Evolutionary conservation across 1,140 invertebrate genomes (phyloP).

Genomic region (Oedothorax gibbosus): DNA sequence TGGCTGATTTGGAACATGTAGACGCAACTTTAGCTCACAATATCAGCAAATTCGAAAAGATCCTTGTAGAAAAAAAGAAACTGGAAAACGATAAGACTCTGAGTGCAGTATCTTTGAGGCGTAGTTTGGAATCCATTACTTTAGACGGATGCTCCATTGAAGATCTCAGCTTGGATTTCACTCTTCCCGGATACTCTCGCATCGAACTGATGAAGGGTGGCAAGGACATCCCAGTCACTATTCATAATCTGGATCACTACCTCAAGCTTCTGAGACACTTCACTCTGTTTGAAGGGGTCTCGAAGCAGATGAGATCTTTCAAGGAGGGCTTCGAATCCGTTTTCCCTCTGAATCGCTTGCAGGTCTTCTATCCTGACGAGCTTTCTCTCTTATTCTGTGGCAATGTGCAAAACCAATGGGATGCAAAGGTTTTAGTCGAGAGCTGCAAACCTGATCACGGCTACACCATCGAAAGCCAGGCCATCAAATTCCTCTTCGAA

Average conservation of each 20-base stretch:
- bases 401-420: conserved; percentile 78
- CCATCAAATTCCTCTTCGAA: conserved; percentile 94
- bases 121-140: conserved; percentile 78
- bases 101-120: neutral
- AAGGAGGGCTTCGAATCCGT: conserved; percentile 97
- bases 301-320: conserved; percentile 94
- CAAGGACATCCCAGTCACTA: conserved; percentile 85
- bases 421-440: conserved; percentile 88
- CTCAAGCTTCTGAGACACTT: conserved; percentile 82
- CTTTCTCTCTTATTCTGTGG: conserved; percentile 87
- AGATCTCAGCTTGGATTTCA: conserved; percentile 92
- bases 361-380: conserved; percentile 63
- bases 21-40: conserved; percentile 89
- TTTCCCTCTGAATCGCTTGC: conserved; percentile 75
- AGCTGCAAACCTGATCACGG: conserved; percentile 97
- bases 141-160: conserved; percentile 91
- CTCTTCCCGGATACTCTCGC: conserved; percentile 87
- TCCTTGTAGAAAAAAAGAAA: conserved; percentile 73
- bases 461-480: conserved; percentile 93
- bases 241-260: conserved; percentile 95
- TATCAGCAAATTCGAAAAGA: conserved; percentile 83
- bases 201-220: conserved; percentile 94
- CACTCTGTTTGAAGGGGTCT: conserved; percentile 91
- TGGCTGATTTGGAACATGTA: conserved; percentile 86
- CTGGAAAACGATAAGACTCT: conserved; percentile 40